Base-by-base conservation (phyloP, 2,888 invertebrate genomes). In the Diaphora mendica region DNA sequence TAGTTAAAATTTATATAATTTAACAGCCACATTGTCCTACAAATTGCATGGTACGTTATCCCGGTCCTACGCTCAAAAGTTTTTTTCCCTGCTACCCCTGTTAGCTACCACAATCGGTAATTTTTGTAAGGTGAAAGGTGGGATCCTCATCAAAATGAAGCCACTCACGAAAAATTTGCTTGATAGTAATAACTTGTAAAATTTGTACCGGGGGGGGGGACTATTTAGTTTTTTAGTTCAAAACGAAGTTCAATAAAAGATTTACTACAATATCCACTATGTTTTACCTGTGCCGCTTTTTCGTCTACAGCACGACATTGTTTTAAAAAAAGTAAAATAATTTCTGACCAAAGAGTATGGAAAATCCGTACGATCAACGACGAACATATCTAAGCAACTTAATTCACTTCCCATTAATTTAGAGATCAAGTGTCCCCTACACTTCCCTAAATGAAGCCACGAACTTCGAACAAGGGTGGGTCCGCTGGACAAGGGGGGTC, bases 371-470 rank as follows among this genome's bases (percentile, higher is more conserved):
- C 7, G 26, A 26, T 64, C 23, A 11, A 64, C 35, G 23, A 39
- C 1, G 4, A 13, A 17, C 20, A 48, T 68, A 39, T 26, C 30
- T 2, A 11, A 13, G 55, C 71, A 67, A 67, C 55, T 67, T 71
- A 30, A 67, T 67, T 71, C 44, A 55, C 55, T 11, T 71, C 55
- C 20, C 23, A 71, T 71, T 67, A 67, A 51, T 71, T 42, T 39
- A 48, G 67, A 81, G 51, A 35, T 48, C 65, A 72, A 68, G 76
- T 66, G 68, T 44, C 30, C 70, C 75, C 71, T 48, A 73, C 73
- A 64, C 39, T 70, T 71, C 76, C 73, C n/a, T 66, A 69, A 75
- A 67, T 71, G 68, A 65, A 72, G 65, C 79, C 71, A 72, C 62
- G 55, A 23, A 76, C 70, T n/a, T n/a, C 79, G 81, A 72, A 79